Base-by-base conservation (phyloP, 2,797 vertebrate species). In the Lophotriccus pileatus region DNA sequence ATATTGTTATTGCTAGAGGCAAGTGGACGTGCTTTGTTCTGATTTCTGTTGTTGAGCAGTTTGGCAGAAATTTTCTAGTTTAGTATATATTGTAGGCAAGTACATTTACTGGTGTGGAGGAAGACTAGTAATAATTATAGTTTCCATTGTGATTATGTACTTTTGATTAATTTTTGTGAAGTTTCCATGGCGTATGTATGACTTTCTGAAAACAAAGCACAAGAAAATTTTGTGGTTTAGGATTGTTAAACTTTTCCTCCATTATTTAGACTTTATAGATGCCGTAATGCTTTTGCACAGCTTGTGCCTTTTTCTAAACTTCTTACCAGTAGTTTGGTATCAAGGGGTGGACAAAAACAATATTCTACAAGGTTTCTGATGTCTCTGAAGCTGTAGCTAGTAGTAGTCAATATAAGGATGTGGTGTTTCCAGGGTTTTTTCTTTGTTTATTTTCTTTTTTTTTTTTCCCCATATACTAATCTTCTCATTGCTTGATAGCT, bases 261-360 rank as follows among this genome's bases (percentile, higher is more conserved):
- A 1, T 14, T 15, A 20, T 17, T 62, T 49, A 9, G 21, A 6
- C 28, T 53, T 28, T 15, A 55, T 12, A 39, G 39, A 8, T 46
- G 23, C 23, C 11, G 1, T 7, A 15, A 24, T 64, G 1, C 7
- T 79, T 80, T 23, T 3, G 5, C 19, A 8, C 2, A 6, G 12
- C 10, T 3, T 21, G 14, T 6, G 20, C 23, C 43, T 55, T 49
- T 53, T 50, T 25, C 43, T 17, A 72, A 79, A 24, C 34, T 10
- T 46, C 39, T 60, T n/a, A 12, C 19, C 46, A 14, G 20, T 11
- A 28, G 5, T 58, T 52, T 53, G 43, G 10, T 28, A 10, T 32
- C 10, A 5, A 44, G 9, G 11, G 4, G 3, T 47, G 1, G 60
- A 43, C 12, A 44, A 89, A 56, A 34, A 25, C 23, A 21, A 0